phyloP scores from a whole-genome alignment of 2,888 invertebrate species.

The Diogma glabrata region DNA sequence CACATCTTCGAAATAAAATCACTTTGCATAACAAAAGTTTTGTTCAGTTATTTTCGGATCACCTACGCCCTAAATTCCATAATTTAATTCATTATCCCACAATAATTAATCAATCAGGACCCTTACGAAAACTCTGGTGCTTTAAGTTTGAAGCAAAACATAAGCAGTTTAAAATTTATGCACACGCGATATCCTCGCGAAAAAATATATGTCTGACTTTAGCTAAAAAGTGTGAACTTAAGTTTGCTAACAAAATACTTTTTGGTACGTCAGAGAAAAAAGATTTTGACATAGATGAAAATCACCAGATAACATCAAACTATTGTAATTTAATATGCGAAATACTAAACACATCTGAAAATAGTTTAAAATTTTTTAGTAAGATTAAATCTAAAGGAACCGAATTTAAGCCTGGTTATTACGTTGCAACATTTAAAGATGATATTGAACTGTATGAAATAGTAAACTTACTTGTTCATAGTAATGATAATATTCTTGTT shows the following conservation, averaged over 20 bases:
- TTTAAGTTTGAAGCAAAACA: slow-evolving; percentile 22
- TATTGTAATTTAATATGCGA: not conserved
- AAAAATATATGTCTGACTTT: slow-evolving; percentile 9
- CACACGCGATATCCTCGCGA: slow-evolving; percentile 19
- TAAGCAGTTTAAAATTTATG: slow-evolving; percentile 21
- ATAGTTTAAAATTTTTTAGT: not conserved
- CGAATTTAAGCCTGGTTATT: not conserved
- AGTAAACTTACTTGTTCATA: not conserved
- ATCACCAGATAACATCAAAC: not conserved
- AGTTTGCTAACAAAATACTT: not conserved
- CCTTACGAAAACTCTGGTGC: slow-evolving; percentile 16
- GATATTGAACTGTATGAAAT: not conserved
- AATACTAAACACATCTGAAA: not conserved
- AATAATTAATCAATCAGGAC: slow-evolving; percentile 17
- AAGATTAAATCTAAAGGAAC: not conserved
- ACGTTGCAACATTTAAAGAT: not conserved
- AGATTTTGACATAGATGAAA: not conserved
- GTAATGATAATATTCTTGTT: not conserved
- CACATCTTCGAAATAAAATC: slow-evolving; percentile 15
- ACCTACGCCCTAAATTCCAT: slow-evolving; percentile 14
- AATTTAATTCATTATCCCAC: slow-evolving; percentile 18
- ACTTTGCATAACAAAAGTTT: slow-evolving; percentile 16
- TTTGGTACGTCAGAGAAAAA: not conserved
- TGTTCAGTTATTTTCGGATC: slow-evolving; percentile 17
- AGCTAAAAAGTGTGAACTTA: slow-evolving; percentile 19